Evolutionary conservation across 2,888 invertebrate species (phyloP).

Genomic region (Aromia moschata): DNA sequence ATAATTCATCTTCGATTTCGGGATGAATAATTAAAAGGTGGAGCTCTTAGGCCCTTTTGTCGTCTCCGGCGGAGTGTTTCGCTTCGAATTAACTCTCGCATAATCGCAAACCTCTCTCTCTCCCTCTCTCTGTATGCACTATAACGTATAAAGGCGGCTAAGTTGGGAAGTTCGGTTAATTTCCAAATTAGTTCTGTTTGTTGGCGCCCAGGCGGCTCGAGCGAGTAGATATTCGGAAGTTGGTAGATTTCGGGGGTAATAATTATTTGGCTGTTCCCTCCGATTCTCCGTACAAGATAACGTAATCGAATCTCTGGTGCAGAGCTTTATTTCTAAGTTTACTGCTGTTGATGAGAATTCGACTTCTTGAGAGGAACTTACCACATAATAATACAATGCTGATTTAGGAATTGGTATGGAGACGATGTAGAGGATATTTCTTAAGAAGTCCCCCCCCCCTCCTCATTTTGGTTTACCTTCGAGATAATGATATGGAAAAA

Average conservation of each 20-base stretch:
- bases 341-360: too few relatives aligned
- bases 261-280: not conserved
- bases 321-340: too few relatives aligned
- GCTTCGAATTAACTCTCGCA: not conserved
- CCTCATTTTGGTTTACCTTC: too few relatives aligned
- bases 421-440: too few relatives aligned
- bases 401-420: too few relatives aligned
- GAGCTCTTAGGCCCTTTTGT: constrained; percentile 5
- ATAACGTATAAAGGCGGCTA: constrained; percentile 5
- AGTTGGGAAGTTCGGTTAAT: constrained; percentile 14
- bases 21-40: constrained; percentile 12
- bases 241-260: not conserved
- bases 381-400: too few relatives aligned
- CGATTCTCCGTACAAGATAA: not conserved
- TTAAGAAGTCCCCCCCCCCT: too few relatives aligned
- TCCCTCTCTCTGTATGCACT: not conserved
- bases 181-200: constrained; percentile 7
- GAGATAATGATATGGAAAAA: too few relatives aligned
- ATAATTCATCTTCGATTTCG: constrained; percentile 3
- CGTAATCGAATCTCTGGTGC: too few relatives aligned
- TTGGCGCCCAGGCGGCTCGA: not conserved
- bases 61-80: not conserved
- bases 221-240: constrained; percentile 1
- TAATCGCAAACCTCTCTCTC: not conserved
- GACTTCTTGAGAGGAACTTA: too few relatives aligned